Evolutionary conservation across 2,888 invertebrate species (phyloP), one percentile per base, ranked within the genome.

Genomic region (Oxycera nigricornis): DNA sequence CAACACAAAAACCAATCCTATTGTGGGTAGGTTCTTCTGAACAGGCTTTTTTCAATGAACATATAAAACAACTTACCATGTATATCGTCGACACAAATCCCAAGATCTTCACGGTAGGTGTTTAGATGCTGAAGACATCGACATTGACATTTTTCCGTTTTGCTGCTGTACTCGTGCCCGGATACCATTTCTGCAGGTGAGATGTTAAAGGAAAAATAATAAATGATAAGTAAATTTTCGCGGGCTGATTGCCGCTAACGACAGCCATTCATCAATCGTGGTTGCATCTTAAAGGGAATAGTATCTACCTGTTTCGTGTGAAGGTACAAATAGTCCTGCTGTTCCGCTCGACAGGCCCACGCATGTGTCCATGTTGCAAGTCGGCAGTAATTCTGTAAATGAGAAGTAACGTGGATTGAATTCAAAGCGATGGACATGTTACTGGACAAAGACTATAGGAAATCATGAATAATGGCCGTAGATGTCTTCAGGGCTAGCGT

Each of bases 21-120:
- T 46, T 7, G 46, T 46, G 46, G 11, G n/a, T 17, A 46, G 4
- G 46, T 46, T n/a, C 17, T 17, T 3, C 46, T 14, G 17, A n/a
- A 46, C 46, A 17, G 46, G 46, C 14, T 14, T 11, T 46, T 7
- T 3, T 46, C 46, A n/a, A 14, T 14, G 46, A 3, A n/a, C 17
- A 46, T 46, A 46, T 11, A 7, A 46, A 7, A 30, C 1, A 41
- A 75, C 89, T 88, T 83, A 94, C 95, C 95, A 84, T 93, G 91
- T 79, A 95, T 89, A 82, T 94, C 93, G 83, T 94, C 92, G 78
- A 95, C 94, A 84, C 95, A 95, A 78, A 94, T 91, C 79, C 91
- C 90, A 78, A 92, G 87, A 84, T 95, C 95, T 84, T 95, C 95
- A 76, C 95, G 89, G 87, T 93, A 95, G 72, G 93, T 90, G 3